A percentile compares a stretch with the other conserved stretches of the same genome.
These are phyloP conservation scores for Pocillopora meandrina DNA, from an alignment of 92 coral and sea anemone species.

Conservation along the genomic window DNA sequence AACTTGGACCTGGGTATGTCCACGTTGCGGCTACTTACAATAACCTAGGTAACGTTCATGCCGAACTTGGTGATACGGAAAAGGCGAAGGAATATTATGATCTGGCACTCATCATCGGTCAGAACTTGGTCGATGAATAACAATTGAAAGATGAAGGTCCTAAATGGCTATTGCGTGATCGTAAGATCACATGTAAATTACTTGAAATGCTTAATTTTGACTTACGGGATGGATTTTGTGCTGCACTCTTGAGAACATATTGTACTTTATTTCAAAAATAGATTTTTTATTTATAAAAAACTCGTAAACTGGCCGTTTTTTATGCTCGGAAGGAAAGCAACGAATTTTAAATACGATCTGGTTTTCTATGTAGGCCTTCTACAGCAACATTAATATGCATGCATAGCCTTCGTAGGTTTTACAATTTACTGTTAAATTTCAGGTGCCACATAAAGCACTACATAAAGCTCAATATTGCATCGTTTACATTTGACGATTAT, in stretches of 20 bases:
- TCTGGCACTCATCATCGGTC: background rate
- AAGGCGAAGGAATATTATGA: conserved; percentile 28
- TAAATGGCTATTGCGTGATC: background rate
- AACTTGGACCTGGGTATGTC: conserved; percentile 25
- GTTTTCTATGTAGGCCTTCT: no score
- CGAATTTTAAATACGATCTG: no score
- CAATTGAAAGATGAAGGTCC: background rate
- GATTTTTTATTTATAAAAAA: no score
- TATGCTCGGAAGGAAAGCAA: no score
- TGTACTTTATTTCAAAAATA: no score
- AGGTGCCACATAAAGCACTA: no score
- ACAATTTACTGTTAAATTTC: no score
- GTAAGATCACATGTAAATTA: background rate
- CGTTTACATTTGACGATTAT: no score
- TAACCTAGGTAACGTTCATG: background rate
- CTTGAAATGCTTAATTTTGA: background rate
- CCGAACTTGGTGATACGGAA: conserved; percentile 1
- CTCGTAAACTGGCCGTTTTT: no score
- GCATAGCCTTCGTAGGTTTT: no score
- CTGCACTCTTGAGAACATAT: background rate
- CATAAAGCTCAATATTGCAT: no score
- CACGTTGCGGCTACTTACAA: conserved; percentile 4
- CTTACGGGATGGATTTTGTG: background rate
- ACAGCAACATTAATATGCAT: no score
- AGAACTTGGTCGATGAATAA: background rate